Conservation (phyloP, 2,888 invertebrate genomes). For the Dasysyrphus tricinctus region DNA sequence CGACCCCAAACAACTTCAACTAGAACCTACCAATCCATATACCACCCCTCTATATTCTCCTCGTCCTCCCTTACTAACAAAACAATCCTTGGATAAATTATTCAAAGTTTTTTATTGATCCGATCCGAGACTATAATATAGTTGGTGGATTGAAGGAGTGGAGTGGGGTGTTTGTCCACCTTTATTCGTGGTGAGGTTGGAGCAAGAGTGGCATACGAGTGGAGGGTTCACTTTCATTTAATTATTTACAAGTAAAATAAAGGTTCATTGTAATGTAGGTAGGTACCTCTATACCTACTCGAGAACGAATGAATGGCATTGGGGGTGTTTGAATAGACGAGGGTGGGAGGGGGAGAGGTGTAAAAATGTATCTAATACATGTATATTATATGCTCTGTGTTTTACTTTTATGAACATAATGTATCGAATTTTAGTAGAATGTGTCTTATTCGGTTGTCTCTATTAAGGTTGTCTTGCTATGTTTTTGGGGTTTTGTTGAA, state of each 20-base stretch:
- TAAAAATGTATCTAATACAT: conserved; percentile 55
- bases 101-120: conserved; percentile 75
- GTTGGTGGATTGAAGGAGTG: not conserved
- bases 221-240: conserved; percentile 70
- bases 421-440: conserved; percentile 66
- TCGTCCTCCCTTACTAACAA: conserved; percentile 30
- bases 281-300: conserved; percentile 42
- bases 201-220: conserved; percentile 18
- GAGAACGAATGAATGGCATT: conserved; percentile 56
- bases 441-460: conserved; percentile 31
- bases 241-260: conserved; percentile 75
- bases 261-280: conserved; percentile 73
- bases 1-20: conserved; percentile 42
- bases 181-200: conserved; percentile 8
- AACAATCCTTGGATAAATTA: conserved; percentile 74
- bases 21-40: not conserved
- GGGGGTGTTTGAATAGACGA: conserved; percentile 13
- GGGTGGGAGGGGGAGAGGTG: not conserved
- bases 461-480: conserved; percentile 18
- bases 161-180: conserved; percentile 6
- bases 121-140: conserved; percentile 46
- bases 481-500: not conserved
- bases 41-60: not conserved
- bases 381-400: conserved; percentile 49
- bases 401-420: conserved; percentile 63